These are phyloP conservation scores for Syrrhaptes paradoxus DNA, from an alignment of 2,113 vertebrate species.

Conservation along the genomic window DNA sequence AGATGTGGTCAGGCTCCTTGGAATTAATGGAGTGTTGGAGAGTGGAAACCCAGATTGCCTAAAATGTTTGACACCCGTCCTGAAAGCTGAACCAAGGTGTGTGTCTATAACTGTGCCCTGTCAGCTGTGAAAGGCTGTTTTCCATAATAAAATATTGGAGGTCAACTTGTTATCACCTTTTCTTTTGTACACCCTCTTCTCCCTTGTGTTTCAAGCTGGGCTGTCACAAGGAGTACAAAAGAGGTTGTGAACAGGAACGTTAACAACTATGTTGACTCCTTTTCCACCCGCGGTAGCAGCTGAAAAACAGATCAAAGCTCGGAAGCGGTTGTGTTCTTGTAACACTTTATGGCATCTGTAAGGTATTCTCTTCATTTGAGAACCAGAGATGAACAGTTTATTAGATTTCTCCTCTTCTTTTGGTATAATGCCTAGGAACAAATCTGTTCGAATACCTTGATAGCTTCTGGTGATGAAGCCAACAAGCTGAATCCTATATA, in stretches of 20 bases:
- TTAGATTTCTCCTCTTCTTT: conserved; percentile 43
- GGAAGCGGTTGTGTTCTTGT: conserved; percentile 33
- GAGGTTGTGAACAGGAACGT: neutral
- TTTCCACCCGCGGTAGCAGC: neutral
- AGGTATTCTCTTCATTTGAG: conserved; percentile 48
- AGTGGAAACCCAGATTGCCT: conserved; percentile 38
- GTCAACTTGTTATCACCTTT: neutral
- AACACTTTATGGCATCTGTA: conserved; percentile 12
- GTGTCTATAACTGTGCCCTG: accelerated
- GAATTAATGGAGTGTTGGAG: conserved; percentile 42
- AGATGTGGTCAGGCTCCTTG: neutral
- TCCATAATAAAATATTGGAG: neutral
- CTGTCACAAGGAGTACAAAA: neutral
- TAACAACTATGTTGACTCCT: neutral
- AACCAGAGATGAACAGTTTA: conserved; percentile 34
- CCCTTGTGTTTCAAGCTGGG: neutral
- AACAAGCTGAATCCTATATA: neutral
- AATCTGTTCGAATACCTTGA: neutral
- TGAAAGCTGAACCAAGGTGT: conserved; percentile 14
- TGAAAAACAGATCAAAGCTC: conserved; percentile 54
- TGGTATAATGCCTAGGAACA: conserved; percentile 7
- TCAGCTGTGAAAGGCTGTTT: neutral
- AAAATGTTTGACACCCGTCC: neutral
- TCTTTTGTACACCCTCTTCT: neutral
- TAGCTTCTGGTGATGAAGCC: conserved; percentile 24